These are phyloP conservation scores for Rhadina sibilatrix DNA, from an alignment of 2,113 vertebrate species.

Conservation along the genomic window DNA sequence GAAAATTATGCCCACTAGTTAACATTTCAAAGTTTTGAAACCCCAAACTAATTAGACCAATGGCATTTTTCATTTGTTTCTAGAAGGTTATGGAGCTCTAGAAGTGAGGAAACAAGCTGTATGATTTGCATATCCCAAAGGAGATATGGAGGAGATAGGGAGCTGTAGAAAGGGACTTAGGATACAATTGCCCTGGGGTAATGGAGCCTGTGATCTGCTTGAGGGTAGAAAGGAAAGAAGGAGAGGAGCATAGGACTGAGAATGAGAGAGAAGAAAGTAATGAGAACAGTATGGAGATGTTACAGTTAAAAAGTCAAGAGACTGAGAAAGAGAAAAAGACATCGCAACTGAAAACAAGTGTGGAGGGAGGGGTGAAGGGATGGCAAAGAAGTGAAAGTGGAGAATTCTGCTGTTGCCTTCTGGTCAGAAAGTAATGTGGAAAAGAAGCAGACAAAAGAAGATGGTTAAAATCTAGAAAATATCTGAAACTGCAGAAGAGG, in stretches of 20 bases:
- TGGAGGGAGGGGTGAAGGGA: background rate
- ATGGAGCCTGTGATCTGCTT: background rate
- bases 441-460: background rate
- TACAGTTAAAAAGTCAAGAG: background rate
- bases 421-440: background rate
- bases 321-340: background rate
- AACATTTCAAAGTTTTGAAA: background rate
- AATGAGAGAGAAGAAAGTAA: background rate
- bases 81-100: background rate
- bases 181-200: background rate
- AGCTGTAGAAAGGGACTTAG: background rate
- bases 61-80: background rate
- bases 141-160: background rate
- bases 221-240: background rate
- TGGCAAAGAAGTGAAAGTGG: background rate
- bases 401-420: background rate
- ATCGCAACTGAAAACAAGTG: background rate
- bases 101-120: background rate
- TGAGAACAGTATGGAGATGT: background rate
- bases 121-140: background rate
- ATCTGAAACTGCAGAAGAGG: background rate
- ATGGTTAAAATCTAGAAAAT: background rate
- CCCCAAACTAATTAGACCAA: background rate
- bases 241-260: background rate
- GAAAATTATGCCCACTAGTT: background rate